Percentiles rank a stretch among this genome's conserved stretches.
Evolutionary conservation across 2,797 vertebrate genomes (phyloP).

Genomic region (Eutrigla gurnardus): DNA sequence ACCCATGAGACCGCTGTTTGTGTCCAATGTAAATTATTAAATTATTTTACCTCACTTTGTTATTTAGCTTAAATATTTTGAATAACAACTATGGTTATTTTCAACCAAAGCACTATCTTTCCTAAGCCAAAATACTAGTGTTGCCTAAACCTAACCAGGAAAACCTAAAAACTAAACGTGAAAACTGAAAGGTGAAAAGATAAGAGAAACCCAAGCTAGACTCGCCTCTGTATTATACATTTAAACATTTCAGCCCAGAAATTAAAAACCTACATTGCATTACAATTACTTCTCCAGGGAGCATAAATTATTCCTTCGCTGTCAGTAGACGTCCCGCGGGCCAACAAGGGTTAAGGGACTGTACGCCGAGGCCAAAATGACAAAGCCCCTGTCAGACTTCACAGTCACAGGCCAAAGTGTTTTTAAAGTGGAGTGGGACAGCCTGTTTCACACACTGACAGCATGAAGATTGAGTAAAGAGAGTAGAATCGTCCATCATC

Average conservation of each 20-base stretch:
- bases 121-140: not conserved
- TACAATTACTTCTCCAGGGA: not conserved
- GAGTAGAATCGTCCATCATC: slow-evolving; percentile 45
- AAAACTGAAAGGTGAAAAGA: not conserved
- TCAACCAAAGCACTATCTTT: no score
- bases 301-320: not conserved
- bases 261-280: not conserved
- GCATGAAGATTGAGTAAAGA: slow-evolving; percentile 40
- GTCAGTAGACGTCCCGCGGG: not conserved
- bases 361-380: not conserved
- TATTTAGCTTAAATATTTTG: no score
- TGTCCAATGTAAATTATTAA: no score
- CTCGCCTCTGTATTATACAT: not conserved
- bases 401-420: slow-evolving; percentile 1
- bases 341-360: not conserved
- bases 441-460: slow-evolving; percentile 35
- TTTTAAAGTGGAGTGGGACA: not conserved
- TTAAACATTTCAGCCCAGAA: not conserved
- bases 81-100: no score
- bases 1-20: no score
- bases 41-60: no score
- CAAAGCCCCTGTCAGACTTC: not conserved
- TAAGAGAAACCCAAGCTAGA: not conserved
- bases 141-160: not conserved
- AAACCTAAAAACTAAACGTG: not conserved